phyloP scores from a whole-genome alignment of 2,113 vertebrate species.

The Saguinus midas region DNA sequence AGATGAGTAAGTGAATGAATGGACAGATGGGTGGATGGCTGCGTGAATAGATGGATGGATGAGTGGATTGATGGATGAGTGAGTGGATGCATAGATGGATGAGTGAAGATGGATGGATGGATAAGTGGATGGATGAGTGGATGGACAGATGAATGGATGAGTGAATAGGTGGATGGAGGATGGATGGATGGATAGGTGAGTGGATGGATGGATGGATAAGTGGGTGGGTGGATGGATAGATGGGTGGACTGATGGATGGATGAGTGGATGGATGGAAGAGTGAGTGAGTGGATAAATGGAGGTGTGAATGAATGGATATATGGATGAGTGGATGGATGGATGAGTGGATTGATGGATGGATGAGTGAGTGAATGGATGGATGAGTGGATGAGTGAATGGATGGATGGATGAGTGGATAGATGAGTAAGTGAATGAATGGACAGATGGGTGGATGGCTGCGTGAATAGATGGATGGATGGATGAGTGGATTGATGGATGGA shows the following conservation, averaged over 20 bases:
- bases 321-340: no score
- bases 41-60: fast-evolving
- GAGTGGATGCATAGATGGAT: fast-evolving
- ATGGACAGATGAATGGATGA: fast-evolving
- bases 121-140: fast-evolving
- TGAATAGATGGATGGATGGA: no score
- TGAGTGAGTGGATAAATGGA: no score
- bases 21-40: fast-evolving
- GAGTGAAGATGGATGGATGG: no score
- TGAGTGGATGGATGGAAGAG: fast-evolving
- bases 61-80: fast-evolving
- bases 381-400: fast-evolving
- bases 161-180: fast-evolving
- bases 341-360: no score
- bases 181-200: fast-evolving
- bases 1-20: fast-evolving
- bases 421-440: fast-evolving
- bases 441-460: no score
- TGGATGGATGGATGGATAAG: fast-evolving
- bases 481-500: no score
- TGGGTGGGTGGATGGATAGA: fast-evolving
- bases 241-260: fast-evolving
- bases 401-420: no score
- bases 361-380: fast-evolving
- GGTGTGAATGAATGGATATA: no score